A percentile compares a stretch with the other conserved stretches of the same genome.
Conservation (phyloP, 2,797 vertebrate genomes). For the Staurois parvus region DNA sequence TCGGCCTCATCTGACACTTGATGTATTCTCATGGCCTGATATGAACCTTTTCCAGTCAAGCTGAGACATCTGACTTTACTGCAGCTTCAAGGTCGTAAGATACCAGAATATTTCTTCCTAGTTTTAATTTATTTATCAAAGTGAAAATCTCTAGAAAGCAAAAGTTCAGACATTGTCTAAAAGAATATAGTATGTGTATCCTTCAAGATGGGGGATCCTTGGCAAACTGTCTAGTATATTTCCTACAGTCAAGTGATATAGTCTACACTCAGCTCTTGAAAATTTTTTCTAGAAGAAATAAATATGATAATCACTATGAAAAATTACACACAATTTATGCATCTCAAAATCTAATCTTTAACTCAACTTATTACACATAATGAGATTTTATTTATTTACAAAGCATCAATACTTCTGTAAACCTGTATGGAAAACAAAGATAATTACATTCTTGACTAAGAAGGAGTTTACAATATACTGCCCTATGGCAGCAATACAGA, state of each 20-base stretch:
- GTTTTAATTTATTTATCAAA: conserved; percentile 9
- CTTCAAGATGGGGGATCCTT: not conserved
- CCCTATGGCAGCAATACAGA: too few relatives aligned
- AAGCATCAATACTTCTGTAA: too few relatives aligned
- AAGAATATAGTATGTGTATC: not conserved
- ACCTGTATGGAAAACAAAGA: too few relatives aligned
- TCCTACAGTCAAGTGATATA: not conserved
- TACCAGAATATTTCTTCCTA: not conserved
- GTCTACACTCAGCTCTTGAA: not conserved
- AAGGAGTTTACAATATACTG: too few relatives aligned
- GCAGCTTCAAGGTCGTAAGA: not conserved
- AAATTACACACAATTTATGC: too few relatives aligned
- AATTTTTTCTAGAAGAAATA: not conserved
- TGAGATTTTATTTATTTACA: too few relatives aligned
- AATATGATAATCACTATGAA: too few relatives aligned
- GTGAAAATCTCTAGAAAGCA: conserved; percentile 1
- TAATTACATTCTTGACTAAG: too few relatives aligned
- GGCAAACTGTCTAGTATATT: conserved; percentile 15
- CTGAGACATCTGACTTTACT: not conserved
- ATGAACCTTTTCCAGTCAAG: not conserved
- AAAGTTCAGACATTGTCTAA: conserved; percentile 14
- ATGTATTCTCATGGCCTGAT: not conserved
- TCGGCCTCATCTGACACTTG: not conserved
- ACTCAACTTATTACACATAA: too few relatives aligned
- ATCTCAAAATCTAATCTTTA: too few relatives aligned